Evolutionary conservation across 2,888 invertebrate species (phyloP), one percentile per base, ranked within the genome.

Genomic region (Coelinius sp.): DNA sequence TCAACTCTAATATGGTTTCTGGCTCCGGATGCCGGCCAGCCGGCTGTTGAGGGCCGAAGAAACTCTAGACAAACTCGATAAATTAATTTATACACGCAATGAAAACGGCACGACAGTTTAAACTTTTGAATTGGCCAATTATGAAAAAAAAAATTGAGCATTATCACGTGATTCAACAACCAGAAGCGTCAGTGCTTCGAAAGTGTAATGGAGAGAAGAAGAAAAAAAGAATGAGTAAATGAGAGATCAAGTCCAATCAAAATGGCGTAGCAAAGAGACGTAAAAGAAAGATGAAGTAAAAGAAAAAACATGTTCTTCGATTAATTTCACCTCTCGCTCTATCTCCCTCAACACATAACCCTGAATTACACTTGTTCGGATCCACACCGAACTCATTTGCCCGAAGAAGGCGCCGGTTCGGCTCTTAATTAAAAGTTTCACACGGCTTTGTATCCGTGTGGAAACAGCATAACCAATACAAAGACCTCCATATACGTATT

Each of bases 341-440:
- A 41, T 56, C 66, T 68, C 41, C 25, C 56, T 31, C 14, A 24
- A 53, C 25, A 22, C 56, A 68, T 27, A 25, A 24, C n/a, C 7
- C n/a, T 24, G 41, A n/a, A n/a, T 17, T 59, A 14, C 22, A 41
- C 63, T 41, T 63, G 24, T 63, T 63, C 17, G 31, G 59, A 59
- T 67, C 63, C 25, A 63, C 27, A 20, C 38, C 64, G 53, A 68
- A 68, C 71, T 72, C 53, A 68, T 72, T 72, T 64, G 64, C n/a
- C 24, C 44, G 62, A 63, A 67, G 70, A 71, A 70, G 73, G 75
- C 74, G 73, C 77, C 77, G 79, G 78, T 77, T 80, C 79, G 81
- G 79, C 81, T 80, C 82, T 82, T 80, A 83, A 83, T 83, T 83
- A 83, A 83, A 83, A 83, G 81, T 83, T 83, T 83, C 81, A 78